Percentiles rank a stretch among this genome's conserved stretches.
Conservation (phyloP, 2,113 vertebrate species). For the Archilochus colubris region DNA sequence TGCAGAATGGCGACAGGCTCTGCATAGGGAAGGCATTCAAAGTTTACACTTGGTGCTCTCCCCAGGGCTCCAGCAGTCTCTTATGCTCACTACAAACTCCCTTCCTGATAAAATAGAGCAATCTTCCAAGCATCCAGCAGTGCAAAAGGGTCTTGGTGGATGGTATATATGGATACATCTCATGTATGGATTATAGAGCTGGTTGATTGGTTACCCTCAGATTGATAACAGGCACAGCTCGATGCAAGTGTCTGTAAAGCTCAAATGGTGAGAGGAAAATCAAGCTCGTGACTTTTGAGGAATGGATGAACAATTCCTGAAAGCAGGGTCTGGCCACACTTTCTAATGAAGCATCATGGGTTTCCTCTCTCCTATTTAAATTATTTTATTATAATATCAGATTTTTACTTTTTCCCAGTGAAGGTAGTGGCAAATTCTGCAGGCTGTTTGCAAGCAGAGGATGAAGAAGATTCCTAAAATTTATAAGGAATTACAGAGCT, state of each 20-base stretch:
- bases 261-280: background rate
- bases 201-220: background rate
- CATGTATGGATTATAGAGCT: background rate
- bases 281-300: background rate
- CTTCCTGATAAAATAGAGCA: background rate
- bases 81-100: background rate
- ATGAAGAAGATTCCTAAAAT: background rate
- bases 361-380: background rate
- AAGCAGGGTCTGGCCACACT: background rate
- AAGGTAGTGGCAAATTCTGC: background rate
- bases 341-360: accelerated
- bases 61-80: background rate
- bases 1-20: background rate
- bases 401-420: background rate
- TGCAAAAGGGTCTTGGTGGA: background rate
- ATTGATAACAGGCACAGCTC: background rate
- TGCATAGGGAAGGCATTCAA: background rate
- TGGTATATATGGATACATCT: background rate
- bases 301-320: background rate
- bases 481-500: background rate
- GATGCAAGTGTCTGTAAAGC: background rate
- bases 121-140: background rate
- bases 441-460: background rate
- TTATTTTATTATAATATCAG: background rate
- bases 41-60: background rate